Evolutionary conservation across 2,888 invertebrate species (phyloP), one percentile per base, ranked within the genome.

Genomic region (Elegia similella): DNA sequence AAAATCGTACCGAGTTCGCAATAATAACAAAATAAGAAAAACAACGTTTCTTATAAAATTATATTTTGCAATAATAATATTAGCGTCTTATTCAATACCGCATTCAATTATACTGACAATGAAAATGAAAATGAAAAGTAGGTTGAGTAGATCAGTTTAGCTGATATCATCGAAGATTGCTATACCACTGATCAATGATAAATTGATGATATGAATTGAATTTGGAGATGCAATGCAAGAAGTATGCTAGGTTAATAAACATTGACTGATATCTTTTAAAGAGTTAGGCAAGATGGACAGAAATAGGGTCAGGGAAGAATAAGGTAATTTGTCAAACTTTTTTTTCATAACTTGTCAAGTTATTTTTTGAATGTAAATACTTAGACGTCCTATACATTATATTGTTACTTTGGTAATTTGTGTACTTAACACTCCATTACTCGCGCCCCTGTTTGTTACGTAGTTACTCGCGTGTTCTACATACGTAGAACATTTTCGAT

Each of bases 11-110:
- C 10, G 12, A 38, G 12, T 38, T 1, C 12, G n/a, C 38, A 38
- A 38, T 38, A 38, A 12, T 38, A 10, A 38, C 17, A 46, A 12
- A 23, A 23, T 46, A 46, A 10, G 16, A 44, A 44, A 17, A 16
- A 44, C 10, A 46, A 46, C 2, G 5, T 17, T 29, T 30, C 30
- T 30, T 3, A n/a, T n/a, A 13, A 23, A 12, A 12, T 2, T 2
- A n/a, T 5, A 6, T 38, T 38, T 38, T 38, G 38, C 10, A 38
- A 38, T 38, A 10, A 17, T 7, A 17, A 53, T 42, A 42, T 42
- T 42, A 55, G 44, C 29, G n/a, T 16, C 50, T 62, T 57, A 66
- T 61, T 60, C 52, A 60, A 56, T 56, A 17, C 34, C 12, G 1
- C 50, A 50, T 50, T 50, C 50, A 50, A 50, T 50, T 50, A 50